Percentiles rank a stretch among this genome's conserved stretches.
Evolutionary conservation across 1,140 invertebrate genomes (phyloP).

Genomic region (Drosophila auraria): DNA sequence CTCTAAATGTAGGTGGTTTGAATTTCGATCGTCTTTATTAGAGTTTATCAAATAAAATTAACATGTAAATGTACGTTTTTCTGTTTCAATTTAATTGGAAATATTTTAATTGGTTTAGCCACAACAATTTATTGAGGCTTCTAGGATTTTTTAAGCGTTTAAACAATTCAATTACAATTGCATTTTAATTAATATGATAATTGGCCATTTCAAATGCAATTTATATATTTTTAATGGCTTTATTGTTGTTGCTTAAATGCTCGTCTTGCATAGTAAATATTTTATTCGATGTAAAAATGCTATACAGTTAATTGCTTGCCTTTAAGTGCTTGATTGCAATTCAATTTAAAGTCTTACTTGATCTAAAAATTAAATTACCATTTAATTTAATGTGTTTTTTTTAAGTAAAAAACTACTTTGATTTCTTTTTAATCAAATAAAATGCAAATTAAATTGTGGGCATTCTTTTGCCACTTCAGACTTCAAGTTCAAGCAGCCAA

Average conservation of each 20-base stretch:
- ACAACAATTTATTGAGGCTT: neutral
- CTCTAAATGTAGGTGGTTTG: slow-evolving; percentile 9
- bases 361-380: neutral
- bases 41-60: neutral
- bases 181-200: neutral
- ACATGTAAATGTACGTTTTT: neutral
- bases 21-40: slow-evolving; percentile 5
- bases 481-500: slow-evolving; percentile 20
- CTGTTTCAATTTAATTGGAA: neutral
- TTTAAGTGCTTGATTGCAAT: neutral
- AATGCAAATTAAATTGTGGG: neutral
- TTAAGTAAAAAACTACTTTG: neutral
- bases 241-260: neutral
- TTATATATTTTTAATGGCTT: neutral
- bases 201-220: neutral
- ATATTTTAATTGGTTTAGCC: neutral
- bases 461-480: neutral
- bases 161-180: slow-evolving; percentile 2
- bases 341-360: neutral
- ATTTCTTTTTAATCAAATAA: neutral
- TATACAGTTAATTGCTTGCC: neutral
- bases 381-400: neutral
- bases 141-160: neutral
- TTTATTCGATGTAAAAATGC: slow-evolving; percentile 1
- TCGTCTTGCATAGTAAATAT: neutral